A percentile compares a stretch with the other conserved stretches of the same genome.
These are phyloP conservation scores for Calypte anna DNA, from an alignment of 2,113 vertebrate species.

Conservation along the genomic window DNA sequence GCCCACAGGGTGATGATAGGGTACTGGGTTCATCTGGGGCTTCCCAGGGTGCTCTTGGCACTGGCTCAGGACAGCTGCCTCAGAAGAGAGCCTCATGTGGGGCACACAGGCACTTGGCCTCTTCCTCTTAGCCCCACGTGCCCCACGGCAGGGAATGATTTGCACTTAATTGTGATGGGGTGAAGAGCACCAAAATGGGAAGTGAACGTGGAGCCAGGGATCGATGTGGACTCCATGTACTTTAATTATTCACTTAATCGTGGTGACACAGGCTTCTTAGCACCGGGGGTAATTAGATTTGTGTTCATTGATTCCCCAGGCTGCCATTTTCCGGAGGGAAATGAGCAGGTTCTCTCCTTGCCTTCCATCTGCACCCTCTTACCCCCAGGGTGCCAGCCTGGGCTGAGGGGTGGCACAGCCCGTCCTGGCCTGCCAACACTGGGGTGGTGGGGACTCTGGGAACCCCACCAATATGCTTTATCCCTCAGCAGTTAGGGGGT, in stretches of 20 bases:
- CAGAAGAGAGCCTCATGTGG: not conserved
- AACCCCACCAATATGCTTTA: not conserved
- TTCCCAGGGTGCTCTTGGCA: not conserved
- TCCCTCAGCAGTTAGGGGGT: not conserved
- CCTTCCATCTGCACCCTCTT: not conserved
- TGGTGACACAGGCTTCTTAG: slow-evolving; percentile 78
- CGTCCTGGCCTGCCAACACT: not conserved
- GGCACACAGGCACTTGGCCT: not conserved
- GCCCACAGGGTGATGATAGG: not conserved
- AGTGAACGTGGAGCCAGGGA: slow-evolving; percentile 19
- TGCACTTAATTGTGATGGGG: slow-evolving; percentile 66
- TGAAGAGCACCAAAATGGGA: slow-evolving; percentile 59
- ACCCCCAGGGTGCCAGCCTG: not conserved
- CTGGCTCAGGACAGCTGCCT: not conserved
- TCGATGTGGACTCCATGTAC: slow-evolving; percentile 68
- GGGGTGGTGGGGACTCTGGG: not conserved
- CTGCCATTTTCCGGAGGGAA: slow-evolving; percentile 32
- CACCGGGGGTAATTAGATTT: slow-evolving; percentile 80
- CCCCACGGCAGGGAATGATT: slow-evolving; percentile 34
- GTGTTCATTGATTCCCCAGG: slow-evolving; percentile 75
- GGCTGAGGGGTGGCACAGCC: not conserved
- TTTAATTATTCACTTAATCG: slow-evolving; percentile 81
- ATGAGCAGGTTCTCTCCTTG: not conserved
- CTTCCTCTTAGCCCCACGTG: not conserved
- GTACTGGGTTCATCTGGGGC: not conserved